Evolutionary conservation across 2,888 invertebrate genomes (phyloP).

Genomic region (Aphidius colemani): DNA sequence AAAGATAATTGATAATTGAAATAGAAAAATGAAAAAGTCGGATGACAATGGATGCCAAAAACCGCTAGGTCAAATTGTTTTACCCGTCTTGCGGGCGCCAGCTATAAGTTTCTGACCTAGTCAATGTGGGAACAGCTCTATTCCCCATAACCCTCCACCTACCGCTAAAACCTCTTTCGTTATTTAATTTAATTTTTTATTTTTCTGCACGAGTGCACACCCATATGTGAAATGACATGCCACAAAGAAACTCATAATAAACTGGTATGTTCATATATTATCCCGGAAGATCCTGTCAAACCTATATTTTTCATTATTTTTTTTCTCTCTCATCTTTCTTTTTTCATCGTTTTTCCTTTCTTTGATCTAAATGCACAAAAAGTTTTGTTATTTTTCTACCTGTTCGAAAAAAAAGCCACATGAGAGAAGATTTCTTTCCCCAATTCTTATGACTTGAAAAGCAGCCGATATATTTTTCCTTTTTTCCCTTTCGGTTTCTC

Average conservation of each 20-base stretch:
- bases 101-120: slow-evolving; percentile 55
- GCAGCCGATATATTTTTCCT: slow-evolving; percentile 1
- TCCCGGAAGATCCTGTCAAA: slow-evolving; percentile 17
- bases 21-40: slow-evolving; percentile 13
- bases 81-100: slow-evolving; percentile 31
- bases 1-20: neutral
- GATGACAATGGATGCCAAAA: slow-evolving; percentile 50
- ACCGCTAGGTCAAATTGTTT: slow-evolving; percentile 53
- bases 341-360: neutral
- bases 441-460: slow-evolving; percentile 14
- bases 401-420: slow-evolving; percentile 23
- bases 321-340: neutral
- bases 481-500: slow-evolving; percentile 19
- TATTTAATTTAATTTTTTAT: slow-evolving; percentile 8
- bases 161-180: neutral
- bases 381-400: slow-evolving; percentile 25
- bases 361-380: neutral
- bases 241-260: too few species aligned
- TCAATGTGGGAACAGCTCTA: slow-evolving; percentile 39
- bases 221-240: too few species aligned
- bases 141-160: slow-evolving; percentile 4
- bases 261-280: neutral
- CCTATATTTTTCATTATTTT: slow-evolving; percentile 1
- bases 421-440: slow-evolving; percentile 10
- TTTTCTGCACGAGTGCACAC: slow-evolving; percentile 8